These are phyloP conservation scores for Ichneumon xanthorius DNA, from an alignment of 2,888 invertebrate species.

Conservation along the genomic window DNA sequence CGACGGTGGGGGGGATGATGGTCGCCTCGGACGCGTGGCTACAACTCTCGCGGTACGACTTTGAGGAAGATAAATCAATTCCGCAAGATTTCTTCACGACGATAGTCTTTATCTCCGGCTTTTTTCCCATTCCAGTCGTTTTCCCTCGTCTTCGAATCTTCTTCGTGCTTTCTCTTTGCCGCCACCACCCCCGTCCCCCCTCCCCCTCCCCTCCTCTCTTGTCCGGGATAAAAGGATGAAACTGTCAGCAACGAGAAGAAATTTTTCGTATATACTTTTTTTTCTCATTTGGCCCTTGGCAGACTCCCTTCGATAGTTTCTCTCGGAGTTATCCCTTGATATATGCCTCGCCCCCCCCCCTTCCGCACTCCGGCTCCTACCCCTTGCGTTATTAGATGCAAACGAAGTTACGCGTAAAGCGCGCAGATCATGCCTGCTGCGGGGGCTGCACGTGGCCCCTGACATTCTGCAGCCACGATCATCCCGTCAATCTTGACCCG, in stretches of 20 bases:
- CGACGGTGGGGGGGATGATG: constrained; percentile 29
- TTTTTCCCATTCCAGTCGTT: not conserved
- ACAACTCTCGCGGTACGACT: constrained; percentile 61
- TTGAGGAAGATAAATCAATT: constrained; percentile 76
- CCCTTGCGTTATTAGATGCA: constrained; percentile 60
- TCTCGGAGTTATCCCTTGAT: not conserved
- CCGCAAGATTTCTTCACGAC: constrained; percentile 68
- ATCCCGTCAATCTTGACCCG: constrained; percentile 66
- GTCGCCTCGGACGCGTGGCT: constrained; percentile 23
- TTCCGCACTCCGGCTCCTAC: not conserved
- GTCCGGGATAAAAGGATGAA: constrained; percentile 38
- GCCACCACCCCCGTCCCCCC: constrained; percentile 40
- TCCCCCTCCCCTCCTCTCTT: constrained; percentile 18
- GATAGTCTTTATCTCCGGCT: constrained; percentile 67
- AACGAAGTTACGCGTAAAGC: constrained; percentile 65
- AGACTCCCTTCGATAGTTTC: constrained; percentile 22
- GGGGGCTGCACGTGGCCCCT: not conserved
- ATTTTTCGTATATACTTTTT: constrained; percentile 23
- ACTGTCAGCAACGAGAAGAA: constrained; percentile 60
- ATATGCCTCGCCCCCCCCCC: not conserved
- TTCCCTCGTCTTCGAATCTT: constrained; percentile 19
- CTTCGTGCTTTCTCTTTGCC: constrained; percentile 25
- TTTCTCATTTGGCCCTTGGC: not conserved
- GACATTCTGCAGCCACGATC: constrained; percentile 43
- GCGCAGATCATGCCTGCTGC: not conserved